phyloP scores from a whole-genome alignment of 1,140 invertebrate genomes.

The Eupristina koningsbergeri region DNA sequence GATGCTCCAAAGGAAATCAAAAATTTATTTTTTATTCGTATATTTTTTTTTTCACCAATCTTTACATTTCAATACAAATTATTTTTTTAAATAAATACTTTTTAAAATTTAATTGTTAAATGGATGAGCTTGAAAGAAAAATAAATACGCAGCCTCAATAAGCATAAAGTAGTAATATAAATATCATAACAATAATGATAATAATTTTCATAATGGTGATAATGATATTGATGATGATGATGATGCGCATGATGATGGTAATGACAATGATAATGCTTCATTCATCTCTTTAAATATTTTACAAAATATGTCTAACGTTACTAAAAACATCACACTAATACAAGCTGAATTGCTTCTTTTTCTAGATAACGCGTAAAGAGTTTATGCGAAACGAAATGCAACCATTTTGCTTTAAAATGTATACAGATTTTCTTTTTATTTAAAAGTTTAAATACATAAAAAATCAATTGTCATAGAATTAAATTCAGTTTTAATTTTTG shows the following conservation, averaged over 20 bases:
- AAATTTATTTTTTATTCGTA: no score
- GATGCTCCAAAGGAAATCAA: no score
- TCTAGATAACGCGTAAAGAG: background rate
- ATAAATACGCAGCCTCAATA: background rate
- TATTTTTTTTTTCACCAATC: no score
- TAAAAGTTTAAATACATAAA: background rate
- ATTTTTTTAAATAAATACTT: background rate
- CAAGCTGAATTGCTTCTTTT: background rate
- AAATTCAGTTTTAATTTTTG: background rate
- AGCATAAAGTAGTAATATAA: no score
- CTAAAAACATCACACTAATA: constrained; percentile 2
- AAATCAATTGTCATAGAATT: constrained; percentile 27
- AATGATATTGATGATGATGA: background rate
- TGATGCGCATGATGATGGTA: background rate
- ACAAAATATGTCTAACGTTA: constrained; percentile 9
- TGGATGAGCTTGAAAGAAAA: background rate
- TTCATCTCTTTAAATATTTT: constrained; percentile 30
- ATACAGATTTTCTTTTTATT: background rate
- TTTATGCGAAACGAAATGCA: background rate
- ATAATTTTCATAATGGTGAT: background rate
- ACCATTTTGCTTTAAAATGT: background rate
- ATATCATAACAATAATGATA: background rate
- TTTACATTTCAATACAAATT: background rate
- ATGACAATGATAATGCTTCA: background rate
- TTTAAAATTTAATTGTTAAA: background rate